Conservation (phyloP, 2,113 vertebrate species). For the Elanus axillaris region DNA sequence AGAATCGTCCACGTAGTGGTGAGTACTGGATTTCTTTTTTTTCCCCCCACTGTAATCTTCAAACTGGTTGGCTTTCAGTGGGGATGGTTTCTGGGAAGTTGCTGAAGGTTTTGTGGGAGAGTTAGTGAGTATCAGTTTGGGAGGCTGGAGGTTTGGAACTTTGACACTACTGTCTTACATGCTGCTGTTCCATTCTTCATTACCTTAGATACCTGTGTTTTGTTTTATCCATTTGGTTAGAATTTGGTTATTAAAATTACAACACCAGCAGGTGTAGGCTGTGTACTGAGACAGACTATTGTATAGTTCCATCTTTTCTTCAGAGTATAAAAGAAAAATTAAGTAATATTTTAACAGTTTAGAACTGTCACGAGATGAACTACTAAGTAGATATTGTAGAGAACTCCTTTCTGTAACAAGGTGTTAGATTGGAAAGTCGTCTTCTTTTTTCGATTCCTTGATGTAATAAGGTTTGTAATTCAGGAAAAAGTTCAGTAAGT, state of each 20-base stretch:
- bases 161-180: not conserved
- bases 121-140: not conserved
- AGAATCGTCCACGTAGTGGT: constrained; percentile 90
- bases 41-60: not conserved
- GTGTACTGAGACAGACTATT: not conserved
- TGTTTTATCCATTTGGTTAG: not conserved
- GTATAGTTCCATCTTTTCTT: not conserved
- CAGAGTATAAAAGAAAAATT: not conserved
- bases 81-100: not conserved
- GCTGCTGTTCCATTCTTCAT: not conserved
- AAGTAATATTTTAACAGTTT: not conserved
- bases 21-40: constrained; percentile 28
- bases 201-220: not conserved
- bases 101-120: not conserved
- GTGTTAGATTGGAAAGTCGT: not conserved
- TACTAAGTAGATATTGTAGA: not conserved
- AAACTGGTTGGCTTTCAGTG: not conserved
- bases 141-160: not conserved
- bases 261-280: not conserved
- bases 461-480: not conserved
- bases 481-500: not conserved
- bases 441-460: not conserved
- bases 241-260: not conserved
- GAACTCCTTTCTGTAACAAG: not conserved
- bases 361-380: not conserved